Conservation (phyloP, 2,113 vertebrate species). For the Hemicordylus capensis region DNA sequence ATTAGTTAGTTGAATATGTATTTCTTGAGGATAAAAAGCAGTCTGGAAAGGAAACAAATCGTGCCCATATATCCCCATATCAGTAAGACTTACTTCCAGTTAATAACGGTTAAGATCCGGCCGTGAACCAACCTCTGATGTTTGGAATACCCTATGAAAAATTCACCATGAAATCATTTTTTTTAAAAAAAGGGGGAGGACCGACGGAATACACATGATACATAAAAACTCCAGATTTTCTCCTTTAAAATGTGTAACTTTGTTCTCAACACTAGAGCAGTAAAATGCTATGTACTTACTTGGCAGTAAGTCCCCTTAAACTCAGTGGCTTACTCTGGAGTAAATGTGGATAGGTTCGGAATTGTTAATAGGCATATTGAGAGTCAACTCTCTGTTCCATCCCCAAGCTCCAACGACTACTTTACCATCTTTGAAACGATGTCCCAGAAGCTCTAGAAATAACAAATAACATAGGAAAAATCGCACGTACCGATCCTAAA, state of each 20-base stretch:
- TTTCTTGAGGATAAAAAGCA: not conserved
- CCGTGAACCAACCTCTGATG: too few species aligned
- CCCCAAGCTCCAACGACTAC: not conserved
- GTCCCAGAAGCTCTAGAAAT: not conserved
- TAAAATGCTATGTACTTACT: not conserved
- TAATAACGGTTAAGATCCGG: not conserved
- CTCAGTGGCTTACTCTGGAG: not conserved
- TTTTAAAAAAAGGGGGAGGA: not conserved
- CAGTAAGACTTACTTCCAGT: not conserved
- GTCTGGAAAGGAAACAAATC: not conserved
- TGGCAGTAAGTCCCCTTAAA: not conserved
- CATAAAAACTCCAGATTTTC: too few species aligned
- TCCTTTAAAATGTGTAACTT: fast-evolving
- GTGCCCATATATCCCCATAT: not conserved
- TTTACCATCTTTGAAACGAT: not conserved
- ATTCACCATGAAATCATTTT: not conserved
- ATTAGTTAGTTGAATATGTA: not conserved
- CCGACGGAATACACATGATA: too few species aligned
- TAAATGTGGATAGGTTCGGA: not conserved
- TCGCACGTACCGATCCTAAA: not conserved
- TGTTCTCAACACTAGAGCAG: not conserved
- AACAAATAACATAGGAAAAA: not conserved
- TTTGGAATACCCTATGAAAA: not conserved
- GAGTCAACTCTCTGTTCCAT: too few species aligned
- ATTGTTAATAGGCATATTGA: not conserved